Evolutionary conservation across 2,113 vertebrate genomes (phyloP), one percentile per base, ranked within the genome.

Genomic region (Corvus cornix): DNA sequence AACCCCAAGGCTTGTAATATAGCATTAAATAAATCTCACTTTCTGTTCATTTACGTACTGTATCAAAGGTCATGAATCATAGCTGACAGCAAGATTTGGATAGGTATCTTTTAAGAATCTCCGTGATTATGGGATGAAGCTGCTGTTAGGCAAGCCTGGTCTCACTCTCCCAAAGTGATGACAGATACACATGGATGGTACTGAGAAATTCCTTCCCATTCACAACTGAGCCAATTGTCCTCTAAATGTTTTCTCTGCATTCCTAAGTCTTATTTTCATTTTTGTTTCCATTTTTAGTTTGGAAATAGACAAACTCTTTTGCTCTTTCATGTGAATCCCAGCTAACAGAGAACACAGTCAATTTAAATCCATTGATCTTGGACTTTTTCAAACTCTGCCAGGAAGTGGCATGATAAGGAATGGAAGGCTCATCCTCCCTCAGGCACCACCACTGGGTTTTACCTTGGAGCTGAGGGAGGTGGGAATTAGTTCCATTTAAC

Each of bases 11-110:
- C 46, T 90, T 80, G 63, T 78, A 96, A 84, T 84, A 48, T 41
- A 84, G 31, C 64, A 75, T 84, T 91, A 91, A 94, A 90, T 92
- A 92, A 93, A 94, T 86, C 75, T 74, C 48, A 84, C 52, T 90
- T 90, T 94, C 81, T 88, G 24, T 52, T 94, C 35, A 78, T 95
- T 92, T 89, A 79, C 56, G 43, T 94, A 19, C 37, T 53, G 27
- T 77, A 87, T 56, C 46, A 63, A 86, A 86, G 67, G 75, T 84
- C 70, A 30, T 56, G 60, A 90, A 67, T 92, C 75, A 84, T 6
- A 91, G 79, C 52, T 83, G 82, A 59, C 43, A 88, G 55, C 24
- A 75, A 74, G 76, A 72, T 72, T 74, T 86, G 28, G 51, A 59
- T 11, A 70, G 33, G 43, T 86, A 30, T 81, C 43, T 67, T 82